Evolutionary conservation across 2,797 vertebrate species (phyloP).

Genomic region (Calcarius lapponicus): DNA sequence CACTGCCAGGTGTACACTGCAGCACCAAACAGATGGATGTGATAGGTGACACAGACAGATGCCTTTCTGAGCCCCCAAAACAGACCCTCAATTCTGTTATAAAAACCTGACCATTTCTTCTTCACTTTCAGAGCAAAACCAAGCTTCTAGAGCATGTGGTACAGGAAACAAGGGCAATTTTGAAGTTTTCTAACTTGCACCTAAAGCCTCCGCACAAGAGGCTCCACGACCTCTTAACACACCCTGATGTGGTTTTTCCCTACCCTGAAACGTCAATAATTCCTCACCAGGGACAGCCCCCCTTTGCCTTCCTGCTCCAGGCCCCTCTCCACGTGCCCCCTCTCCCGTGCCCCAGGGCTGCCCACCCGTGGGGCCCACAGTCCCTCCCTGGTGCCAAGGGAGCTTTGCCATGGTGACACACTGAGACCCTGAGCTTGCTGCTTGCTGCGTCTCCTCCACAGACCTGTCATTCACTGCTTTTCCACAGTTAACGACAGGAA

Average conservation of each 20-base stretch:
- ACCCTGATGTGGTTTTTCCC: accelerated
- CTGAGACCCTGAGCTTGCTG: accelerated
- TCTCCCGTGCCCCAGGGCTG: not conserved
- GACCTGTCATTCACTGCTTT: accelerated
- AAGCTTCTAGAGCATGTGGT: not conserved
- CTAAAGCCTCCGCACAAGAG: not conserved
- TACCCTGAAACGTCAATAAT: too few species aligned
- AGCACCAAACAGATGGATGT: not conserved
- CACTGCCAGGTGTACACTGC: not conserved
- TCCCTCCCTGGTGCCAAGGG: accelerated
- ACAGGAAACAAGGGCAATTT: not conserved
- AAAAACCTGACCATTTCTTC: not conserved
- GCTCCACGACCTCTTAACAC: not conserved
- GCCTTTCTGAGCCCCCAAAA: not conserved
- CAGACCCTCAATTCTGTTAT: not conserved
- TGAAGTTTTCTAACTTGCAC: not conserved
- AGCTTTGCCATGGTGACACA: not conserved
- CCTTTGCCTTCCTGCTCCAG: not conserved
- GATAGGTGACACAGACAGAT: not conserved
- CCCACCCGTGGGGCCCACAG: accelerated
- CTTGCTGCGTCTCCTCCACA: not conserved
- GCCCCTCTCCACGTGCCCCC: accelerated
- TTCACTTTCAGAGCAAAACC: not conserved
- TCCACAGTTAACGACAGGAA: not conserved
- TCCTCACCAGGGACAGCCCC: not conserved